phyloP scores from a whole-genome alignment of 2,888 invertebrate species.

The Mechanitis mazaeus region DNA sequence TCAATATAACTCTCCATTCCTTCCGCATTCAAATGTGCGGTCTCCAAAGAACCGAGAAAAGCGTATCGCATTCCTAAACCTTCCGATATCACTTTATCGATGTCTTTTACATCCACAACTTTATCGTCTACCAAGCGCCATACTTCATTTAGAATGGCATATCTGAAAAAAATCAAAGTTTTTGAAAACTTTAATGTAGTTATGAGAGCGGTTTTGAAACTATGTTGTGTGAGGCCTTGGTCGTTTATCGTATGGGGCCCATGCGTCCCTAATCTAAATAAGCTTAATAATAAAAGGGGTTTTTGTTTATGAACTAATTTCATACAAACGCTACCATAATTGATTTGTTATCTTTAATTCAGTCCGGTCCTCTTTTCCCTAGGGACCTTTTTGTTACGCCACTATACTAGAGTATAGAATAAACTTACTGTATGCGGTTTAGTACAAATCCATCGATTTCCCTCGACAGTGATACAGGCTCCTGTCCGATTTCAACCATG shows the following conservation, averaged over 20 bases:
- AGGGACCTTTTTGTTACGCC: too few species aligned
- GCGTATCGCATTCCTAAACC: slow-evolving; percentile 97
- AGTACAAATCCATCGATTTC: slow-evolving; percentile 96
- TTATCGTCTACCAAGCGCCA: slow-evolving; percentile 92
- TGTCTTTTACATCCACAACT: slow-evolving; percentile 89
- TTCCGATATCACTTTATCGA: slow-evolving; percentile 95
- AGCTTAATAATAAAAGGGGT: too few species aligned
- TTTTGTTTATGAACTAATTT: too few species aligned
- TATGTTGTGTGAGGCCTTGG: too few species aligned
- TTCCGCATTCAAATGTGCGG: slow-evolving; percentile 95
- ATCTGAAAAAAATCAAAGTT: slow-evolving; percentile 66
- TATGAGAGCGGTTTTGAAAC: too few species aligned
- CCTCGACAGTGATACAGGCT: slow-evolving; percentile 88
- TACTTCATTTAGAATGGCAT: slow-evolving; percentile 93
- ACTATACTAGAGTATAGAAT: slow-evolving; percentile 3
- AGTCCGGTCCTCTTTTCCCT: too few species aligned
- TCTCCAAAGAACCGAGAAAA: slow-evolving; percentile 95
- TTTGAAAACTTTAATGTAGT: too few species aligned
- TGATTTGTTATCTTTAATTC: too few species aligned
- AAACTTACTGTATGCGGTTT: slow-evolving; percentile 91
- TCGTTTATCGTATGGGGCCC: too few species aligned
- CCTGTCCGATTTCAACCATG: slow-evolving; percentile 94
- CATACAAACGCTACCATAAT: too few species aligned
- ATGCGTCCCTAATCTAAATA: too few species aligned
- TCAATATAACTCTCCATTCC: slow-evolving; percentile 82